These are phyloP conservation scores for Drosophila serrata DNA, from an alignment of 1,140 invertebrate species.

Conservation along the genomic window DNA sequence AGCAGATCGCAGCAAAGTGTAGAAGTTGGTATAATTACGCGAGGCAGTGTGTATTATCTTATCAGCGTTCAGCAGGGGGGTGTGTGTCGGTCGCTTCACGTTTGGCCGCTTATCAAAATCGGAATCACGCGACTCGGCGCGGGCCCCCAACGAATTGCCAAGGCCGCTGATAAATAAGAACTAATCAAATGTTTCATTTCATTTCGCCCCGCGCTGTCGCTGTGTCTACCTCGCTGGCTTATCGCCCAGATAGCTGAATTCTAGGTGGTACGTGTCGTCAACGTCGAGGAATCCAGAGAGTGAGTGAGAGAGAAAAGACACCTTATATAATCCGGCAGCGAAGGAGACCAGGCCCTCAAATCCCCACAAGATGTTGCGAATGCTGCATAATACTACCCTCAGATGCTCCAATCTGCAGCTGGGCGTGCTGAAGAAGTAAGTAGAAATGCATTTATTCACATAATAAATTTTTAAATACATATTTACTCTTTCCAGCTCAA, in stretches of 20 bases:
- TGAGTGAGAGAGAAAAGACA: conserved; percentile 1
- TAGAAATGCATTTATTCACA: neutral
- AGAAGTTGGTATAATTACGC: conserved; percentile 25
- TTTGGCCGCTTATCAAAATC: conserved; percentile 78
- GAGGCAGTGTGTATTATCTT: conserved; percentile 26
- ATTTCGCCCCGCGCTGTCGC: conserved; percentile 17
- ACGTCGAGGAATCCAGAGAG: conserved; percentile 9
- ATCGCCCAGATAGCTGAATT: conserved; percentile 38
- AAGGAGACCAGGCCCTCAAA: conserved; percentile 33
- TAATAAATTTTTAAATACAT: neutral
- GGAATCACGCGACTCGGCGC: conserved; percentile 63
- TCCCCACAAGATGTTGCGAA: conserved; percentile 61
- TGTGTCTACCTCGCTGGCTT: conserved; percentile 22
- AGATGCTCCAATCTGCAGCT: conserved; percentile 40
- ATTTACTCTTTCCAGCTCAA: conserved; percentile 19
- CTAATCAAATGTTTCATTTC: conserved; percentile 53
- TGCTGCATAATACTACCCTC: conserved; percentile 40
- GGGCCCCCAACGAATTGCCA: conserved; percentile 62
- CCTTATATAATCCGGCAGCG: conserved; percentile 58
- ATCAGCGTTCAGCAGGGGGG: conserved; percentile 28
- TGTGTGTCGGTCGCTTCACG: conserved; percentile 64
- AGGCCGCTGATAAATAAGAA: conserved; percentile 67
- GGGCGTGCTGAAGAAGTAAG: conserved; percentile 48
- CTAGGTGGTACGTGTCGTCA: conserved; percentile 28
- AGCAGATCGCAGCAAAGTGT: conserved; percentile 13